These are phyloP conservation scores for Nansenia antarctica DNA, from an alignment of 2,113 vertebrate genomes.

Conservation along the genomic window DNA sequence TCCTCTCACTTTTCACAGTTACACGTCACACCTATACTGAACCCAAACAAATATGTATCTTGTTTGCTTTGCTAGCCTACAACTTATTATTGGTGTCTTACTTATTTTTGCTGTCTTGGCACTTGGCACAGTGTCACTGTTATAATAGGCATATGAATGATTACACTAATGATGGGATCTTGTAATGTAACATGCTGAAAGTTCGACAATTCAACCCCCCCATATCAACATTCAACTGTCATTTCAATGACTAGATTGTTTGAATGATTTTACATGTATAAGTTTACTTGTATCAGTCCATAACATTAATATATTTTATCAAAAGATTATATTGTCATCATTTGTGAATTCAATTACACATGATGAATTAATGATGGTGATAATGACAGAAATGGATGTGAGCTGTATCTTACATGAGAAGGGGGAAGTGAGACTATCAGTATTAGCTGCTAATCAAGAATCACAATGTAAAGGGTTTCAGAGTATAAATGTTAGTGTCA, in stretches of 20 bases:
- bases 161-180: neutral
- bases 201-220: conserved; percentile 41
- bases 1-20: neutral
- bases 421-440: conserved; percentile 66
- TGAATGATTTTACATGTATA: conserved; percentile 61
- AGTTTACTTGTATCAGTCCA: conserved; percentile 49
- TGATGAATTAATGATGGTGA: too few relatives aligned
- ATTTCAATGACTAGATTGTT: conserved; percentile 62
- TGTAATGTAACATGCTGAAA: conserved; percentile 53
- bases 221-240: conserved; percentile 46
- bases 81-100: conserved; percentile 56
- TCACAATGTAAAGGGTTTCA: conserved; percentile 38
- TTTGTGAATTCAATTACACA: conserved; percentile 61
- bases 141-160: conserved; percentile 11
- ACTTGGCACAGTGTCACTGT: conserved; percentile 52
- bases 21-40: conserved; percentile 2
- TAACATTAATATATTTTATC: neutral
- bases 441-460: conserved; percentile 45
- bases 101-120: conserved; percentile 59
- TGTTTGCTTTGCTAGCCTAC: conserved; percentile 43
- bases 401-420: conserved; percentile 41
- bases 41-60: neutral
- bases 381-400: too few relatives aligned
- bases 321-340: conserved; percentile 1
- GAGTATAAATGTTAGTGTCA: conserved; percentile 30